Percentiles rank a stretch among this genome's conserved stretches.
Evolutionary conservation across 2,888 invertebrate genomes (phyloP).

Genomic region (Chouioia cunea): DNA sequence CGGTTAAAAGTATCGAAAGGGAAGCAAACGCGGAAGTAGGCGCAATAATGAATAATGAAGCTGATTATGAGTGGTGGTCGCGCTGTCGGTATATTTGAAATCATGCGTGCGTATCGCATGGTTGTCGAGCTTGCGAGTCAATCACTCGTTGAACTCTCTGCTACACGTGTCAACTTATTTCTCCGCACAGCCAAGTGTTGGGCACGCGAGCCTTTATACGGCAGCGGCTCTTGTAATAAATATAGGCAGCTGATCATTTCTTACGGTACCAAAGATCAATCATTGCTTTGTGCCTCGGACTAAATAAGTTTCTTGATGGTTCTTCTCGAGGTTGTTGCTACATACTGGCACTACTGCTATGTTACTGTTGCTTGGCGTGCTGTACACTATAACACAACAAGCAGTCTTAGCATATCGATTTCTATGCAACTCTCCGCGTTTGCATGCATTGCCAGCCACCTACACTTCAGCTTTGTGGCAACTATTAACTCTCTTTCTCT

Average conservation of each 20-base stretch:
- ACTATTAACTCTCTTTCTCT: too few species aligned
- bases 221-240: slow-evolving; percentile 23
- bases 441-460: too few species aligned
- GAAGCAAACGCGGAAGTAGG: too few species aligned
- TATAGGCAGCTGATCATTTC: slow-evolving; percentile 46
- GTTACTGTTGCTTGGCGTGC: too few species aligned
- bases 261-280: slow-evolving; percentile 52
- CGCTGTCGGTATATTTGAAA: neutral
- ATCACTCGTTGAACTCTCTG: slow-evolving; percentile 45
- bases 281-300: slow-evolving; percentile 37
- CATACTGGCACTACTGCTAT: neutral
- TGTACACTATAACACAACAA: too few species aligned
- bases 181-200: slow-evolving; percentile 15
- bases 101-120: slow-evolving; percentile 8
- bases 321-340: slow-evolving; percentile 8
- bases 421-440: too few species aligned
- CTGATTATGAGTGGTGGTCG: too few species aligned
- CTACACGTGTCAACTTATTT: slow-evolving; percentile 44
- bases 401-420: too few species aligned
- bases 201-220: slow-evolving; percentile 26
- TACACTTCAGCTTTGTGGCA: too few species aligned
- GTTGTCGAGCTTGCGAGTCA: slow-evolving; percentile 17
- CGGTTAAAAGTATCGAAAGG: too few species aligned
- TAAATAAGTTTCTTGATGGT: slow-evolving; percentile 32
- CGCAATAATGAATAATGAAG: too few species aligned